Evolutionary conservation across 2,797 vertebrate species (phyloP), one percentile per base, ranked within the genome.

Genomic region (Chaunax sp.): DNA sequence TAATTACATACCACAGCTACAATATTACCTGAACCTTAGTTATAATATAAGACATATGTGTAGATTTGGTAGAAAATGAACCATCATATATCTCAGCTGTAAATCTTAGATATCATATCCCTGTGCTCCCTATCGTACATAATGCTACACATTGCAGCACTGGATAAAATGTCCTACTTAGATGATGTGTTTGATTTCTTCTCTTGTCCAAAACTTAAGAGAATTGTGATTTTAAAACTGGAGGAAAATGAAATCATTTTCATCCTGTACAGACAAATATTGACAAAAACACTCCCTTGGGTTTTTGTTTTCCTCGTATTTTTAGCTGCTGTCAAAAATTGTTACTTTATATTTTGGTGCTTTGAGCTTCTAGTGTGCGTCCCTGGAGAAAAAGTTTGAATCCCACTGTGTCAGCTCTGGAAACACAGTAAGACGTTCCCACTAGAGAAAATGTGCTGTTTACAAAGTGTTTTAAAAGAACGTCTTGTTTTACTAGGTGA

Each of bases 281-380:
- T 40, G 38, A 40, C 38, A 40, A 40, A 40, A 15, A 50, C 43
- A 12, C 44, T 65, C 76, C 75, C 78, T 65, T 35, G 50, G 70
- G 84, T 77, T 80, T 74, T 35, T 35, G 72, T 88, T 87, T 75
- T 16, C 3, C 53, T 73, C 54, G 60, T 83, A 86, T 89, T 88
- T 89, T 84, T 87, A 90, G 88, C 81, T 69, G 40, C 81, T 86
- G 85, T 86, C 84, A 88, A 77, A 82, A 89, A 77, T 74, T 69
- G 81, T 87, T 82, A 84, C 78, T 87, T 86, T 82, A 69, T 60
- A 77, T 79, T 75, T 77, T 20, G 43, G 61, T 77, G 78, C 85
- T 89, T 85, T 69, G 81, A 81, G 85, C 81, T 87, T 82, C 69
- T 72, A 83, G 62, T 74, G 64, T 0, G 73, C 23, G 55, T 88